Base-by-base conservation (phyloP, 2,113 vertebrate genomes). In the Harpagus bidentatus region DNA sequence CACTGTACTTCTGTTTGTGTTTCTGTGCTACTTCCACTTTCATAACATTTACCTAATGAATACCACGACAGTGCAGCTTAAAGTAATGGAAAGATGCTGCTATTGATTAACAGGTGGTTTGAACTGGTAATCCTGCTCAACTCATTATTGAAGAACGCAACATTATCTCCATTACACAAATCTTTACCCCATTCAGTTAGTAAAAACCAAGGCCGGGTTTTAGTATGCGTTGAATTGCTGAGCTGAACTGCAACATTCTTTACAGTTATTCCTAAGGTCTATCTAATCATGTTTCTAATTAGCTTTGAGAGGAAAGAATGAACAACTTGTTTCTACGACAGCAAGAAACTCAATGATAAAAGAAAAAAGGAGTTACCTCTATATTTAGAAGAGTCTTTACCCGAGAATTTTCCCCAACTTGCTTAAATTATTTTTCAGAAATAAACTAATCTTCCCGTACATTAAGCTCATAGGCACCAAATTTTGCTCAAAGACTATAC, bases 301-400 rank as follows among this genome's bases (percentile, higher is more conserved):
- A 94, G 61, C 73, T 95, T 65, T 95, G 42, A 72, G 63, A 86
- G 34, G 52, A 88, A 95, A 67, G 73, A 96, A 87, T 36, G 85
- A 95, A 82, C 61, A 83, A 77, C 48, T 47, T 90, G 93, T 95
- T 98, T 97, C 94, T 86, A 95, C 92, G 88, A 96, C 95, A 97
- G 88, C 81, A 82, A 95, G 72, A 53, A 93, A 71, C 56, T 31
- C 76, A 80, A 21, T 59, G 67, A 94, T 11, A 86, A 25, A 79
- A 65, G 18, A 6, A 38, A 28, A 70, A 92, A 86, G 38, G 19
- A 88, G 5, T 34, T 71, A 25, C 3, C 11, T 71, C 92, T 96
- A 74, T 97, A 82, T 96, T 95, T 90, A 97, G 92, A 92, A 88
- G 11, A 93, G 38, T 55, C 85, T 84, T 56, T 83, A 90, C 83